Evolutionary conservation across 2,113 vertebrate genomes (phyloP).

Genomic region (Leucoraja erinaceus): DNA sequence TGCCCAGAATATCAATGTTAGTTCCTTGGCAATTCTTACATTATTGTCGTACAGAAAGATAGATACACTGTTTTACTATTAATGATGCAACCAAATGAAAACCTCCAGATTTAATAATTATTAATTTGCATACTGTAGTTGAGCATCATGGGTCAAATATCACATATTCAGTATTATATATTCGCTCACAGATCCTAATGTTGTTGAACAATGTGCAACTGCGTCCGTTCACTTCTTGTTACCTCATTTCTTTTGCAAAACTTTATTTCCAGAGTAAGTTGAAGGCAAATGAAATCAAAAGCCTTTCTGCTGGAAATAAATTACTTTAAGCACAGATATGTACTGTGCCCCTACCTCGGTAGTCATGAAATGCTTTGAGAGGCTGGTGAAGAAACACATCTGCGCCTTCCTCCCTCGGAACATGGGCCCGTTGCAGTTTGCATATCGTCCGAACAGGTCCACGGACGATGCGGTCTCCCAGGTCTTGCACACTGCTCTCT

Average conservation of each 20-base stretch:
- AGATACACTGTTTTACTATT: background rate
- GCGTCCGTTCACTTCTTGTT: background rate
- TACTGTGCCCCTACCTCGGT: too few relatives aligned
- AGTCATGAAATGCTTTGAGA: too few relatives aligned
- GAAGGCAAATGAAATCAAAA: background rate
- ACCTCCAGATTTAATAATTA: background rate
- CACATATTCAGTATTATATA: background rate
- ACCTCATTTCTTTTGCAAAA: background rate
- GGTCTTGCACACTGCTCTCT: too few relatives aligned
- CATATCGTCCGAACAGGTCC: too few relatives aligned
- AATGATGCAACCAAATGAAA: background rate
- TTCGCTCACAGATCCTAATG: background rate
- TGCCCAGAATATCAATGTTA: background rate
- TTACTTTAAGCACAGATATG: background rate
- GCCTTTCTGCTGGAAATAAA: background rate
- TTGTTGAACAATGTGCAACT: background rate
- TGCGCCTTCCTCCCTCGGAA: too few relatives aligned
- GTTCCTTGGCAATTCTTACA: background rate
- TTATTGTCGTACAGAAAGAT: background rate
- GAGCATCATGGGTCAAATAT: background rate
- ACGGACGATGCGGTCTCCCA: too few relatives aligned
- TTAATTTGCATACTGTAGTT: background rate
- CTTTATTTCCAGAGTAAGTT: background rate
- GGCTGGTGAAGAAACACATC: too few relatives aligned
- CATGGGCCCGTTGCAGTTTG: too few relatives aligned